phyloP scores from a whole-genome alignment of 2,888 invertebrate species.

The Bembecia ichneumoniformis region DNA sequence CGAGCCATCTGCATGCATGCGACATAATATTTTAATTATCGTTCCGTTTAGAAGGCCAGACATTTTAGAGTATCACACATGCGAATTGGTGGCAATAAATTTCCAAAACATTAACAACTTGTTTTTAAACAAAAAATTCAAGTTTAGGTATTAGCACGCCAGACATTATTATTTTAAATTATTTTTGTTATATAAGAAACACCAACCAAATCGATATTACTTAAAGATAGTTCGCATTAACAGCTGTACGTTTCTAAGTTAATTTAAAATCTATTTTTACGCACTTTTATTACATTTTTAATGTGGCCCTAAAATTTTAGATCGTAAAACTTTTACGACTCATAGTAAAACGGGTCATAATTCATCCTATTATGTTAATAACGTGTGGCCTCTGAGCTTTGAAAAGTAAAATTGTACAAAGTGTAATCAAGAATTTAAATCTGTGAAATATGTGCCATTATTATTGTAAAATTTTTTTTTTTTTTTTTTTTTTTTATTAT shows the following conservation, averaged over 20 bases:
- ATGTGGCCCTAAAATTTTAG: conserved; percentile 37
- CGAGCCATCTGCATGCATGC: no score
- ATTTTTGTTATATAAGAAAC: no score
- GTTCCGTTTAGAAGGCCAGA: neutral
- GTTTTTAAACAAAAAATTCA: neutral
- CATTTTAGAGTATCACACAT: neutral
- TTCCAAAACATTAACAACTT: neutral
- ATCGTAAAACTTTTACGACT: conserved; percentile 45
- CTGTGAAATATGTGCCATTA: neutral
- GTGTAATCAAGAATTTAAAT: neutral
- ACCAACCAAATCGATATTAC: conserved; percentile 2
- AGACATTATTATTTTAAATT: no score
- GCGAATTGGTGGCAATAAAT: neutral
- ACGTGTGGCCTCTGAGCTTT: conserved; percentile 5
- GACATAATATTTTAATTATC: neutral
- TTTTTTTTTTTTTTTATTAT: no score
- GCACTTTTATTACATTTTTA: conserved; percentile 43
- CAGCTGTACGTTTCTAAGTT: conserved; percentile 15
- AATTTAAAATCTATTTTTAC: neutral
- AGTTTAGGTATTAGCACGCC: no score
- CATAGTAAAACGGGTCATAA: conserved; percentile 39
- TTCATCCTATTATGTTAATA: conserved; percentile 45
- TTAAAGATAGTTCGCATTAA: conserved; percentile 6
- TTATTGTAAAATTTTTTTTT: neutral
- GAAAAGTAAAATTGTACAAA: neutral